Conservation (phyloP, 2,888 invertebrate species). For the Dryadula phaetusa region DNA sequence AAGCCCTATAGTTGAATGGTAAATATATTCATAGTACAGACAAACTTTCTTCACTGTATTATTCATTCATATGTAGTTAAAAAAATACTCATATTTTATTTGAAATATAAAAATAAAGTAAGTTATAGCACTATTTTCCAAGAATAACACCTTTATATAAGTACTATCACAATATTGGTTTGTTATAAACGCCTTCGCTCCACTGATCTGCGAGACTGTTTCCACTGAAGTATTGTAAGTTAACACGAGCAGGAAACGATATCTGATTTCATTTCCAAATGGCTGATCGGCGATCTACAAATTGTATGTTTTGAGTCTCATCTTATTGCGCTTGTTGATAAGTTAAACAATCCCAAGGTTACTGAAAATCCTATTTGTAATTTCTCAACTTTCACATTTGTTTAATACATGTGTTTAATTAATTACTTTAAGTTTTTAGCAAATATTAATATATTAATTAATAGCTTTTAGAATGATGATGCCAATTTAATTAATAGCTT, state of each 20-base stretch:
- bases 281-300: constrained; percentile 29
- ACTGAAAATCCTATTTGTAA: background rate
- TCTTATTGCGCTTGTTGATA: background rate
- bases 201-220: constrained; percentile 50
- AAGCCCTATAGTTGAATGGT: no score
- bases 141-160: constrained; percentile 21
- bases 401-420: no score
- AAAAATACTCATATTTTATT: no score
- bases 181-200: constrained; percentile 61
- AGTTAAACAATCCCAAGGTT: background rate
- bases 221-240: constrained; percentile 41
- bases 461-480: no score
- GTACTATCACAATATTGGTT: constrained; percentile 25
- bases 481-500: no score
- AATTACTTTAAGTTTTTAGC: no score
- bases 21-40: no score
- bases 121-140: background rate
- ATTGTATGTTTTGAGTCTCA: constrained; percentile 20
- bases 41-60: no score
- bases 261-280: constrained; percentile 36
- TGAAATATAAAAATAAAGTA: background rate
- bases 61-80: no score
- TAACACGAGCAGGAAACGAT: constrained; percentile 38
- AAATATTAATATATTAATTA: no score
- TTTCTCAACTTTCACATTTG: no score